Evolutionary conservation across 2,888 invertebrate species (phyloP).

Genomic region (Theretra japonica): DNA sequence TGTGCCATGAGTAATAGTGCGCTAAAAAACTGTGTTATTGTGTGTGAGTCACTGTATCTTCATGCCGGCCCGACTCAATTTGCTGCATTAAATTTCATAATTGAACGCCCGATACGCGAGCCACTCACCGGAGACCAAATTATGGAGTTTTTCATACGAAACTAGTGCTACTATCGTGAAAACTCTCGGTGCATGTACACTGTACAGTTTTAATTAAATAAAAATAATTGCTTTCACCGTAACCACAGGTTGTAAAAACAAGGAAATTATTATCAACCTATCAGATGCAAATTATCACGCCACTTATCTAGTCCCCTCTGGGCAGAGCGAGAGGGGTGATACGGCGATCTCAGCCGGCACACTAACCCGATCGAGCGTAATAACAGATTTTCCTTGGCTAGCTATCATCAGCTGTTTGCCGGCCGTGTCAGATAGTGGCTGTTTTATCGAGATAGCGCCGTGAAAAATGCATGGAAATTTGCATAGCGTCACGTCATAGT

Average conservation of each 20-base stretch:
- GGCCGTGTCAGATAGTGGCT: slow-evolving; percentile 48
- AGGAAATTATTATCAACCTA: slow-evolving; percentile 75
- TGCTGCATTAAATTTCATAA: slow-evolving; percentile 64
- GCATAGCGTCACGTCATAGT: slow-evolving; percentile 64
- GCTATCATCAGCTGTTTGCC: slow-evolving; percentile 62
- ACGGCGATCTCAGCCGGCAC: slow-evolving; percentile 64
- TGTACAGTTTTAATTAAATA: slow-evolving; percentile 37
- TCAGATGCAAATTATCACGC: slow-evolving; percentile 75
- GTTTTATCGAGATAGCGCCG: slow-evolving; percentile 48
- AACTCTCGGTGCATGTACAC: slow-evolving; percentile 33
- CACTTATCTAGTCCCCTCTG: slow-evolving; percentile 75
- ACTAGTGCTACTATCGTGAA: slow-evolving; percentile 34
- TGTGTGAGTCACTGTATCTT: slow-evolving; percentile 67
- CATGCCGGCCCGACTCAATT: slow-evolving; percentile 66
- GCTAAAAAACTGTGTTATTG: slow-evolving; percentile 55
- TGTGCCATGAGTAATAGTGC: slow-evolving; percentile 47
- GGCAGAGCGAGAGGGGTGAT: slow-evolving; percentile 60
- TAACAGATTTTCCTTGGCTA: slow-evolving; percentile 66
- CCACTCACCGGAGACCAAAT: slow-evolving; percentile 31
- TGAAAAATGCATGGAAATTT: slow-evolving; percentile 70
- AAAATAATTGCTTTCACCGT: slow-evolving; percentile 60
- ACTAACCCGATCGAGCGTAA: slow-evolving; percentile 77
- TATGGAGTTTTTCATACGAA: slow-evolving; percentile 30
- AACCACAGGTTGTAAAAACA: slow-evolving; percentile 63
- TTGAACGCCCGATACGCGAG: slow-evolving; percentile 44